phyloP scores from a whole-genome alignment of 2,797 vertebrate genomes.

The Poeciliopsis turneri region DNA sequence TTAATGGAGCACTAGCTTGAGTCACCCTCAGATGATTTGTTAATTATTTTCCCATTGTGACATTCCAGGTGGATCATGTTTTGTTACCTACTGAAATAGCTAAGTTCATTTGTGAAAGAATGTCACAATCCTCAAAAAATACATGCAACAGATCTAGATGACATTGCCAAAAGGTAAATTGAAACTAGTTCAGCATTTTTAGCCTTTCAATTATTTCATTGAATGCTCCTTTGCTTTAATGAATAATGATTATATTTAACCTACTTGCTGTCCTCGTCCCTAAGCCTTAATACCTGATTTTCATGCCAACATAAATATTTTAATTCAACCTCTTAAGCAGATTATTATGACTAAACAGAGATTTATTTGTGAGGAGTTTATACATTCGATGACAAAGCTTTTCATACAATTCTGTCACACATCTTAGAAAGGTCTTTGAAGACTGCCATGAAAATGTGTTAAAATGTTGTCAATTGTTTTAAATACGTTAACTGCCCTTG shows the following conservation, averaged over 20 bases:
- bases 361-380: constrained; percentile 10
- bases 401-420: background rate
- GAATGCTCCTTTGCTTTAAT: constrained; percentile 1
- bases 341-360: constrained; percentile 11
- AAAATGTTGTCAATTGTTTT: constrained; percentile 25
- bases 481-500: constrained; percentile 38
- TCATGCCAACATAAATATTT: constrained; percentile 18
- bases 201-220: constrained; percentile 9
- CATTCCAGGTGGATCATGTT: background rate
- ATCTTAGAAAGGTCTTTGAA: background rate
- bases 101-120: background rate
- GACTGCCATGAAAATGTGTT: constrained; percentile 8
- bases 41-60: constrained; percentile 20
- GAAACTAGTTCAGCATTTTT: background rate
- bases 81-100: constrained; percentile 3
- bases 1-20: constrained; percentile 24
- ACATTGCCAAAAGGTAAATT: constrained; percentile 12
- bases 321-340: constrained; percentile 20
- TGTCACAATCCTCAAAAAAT: background rate
- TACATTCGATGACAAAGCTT: background rate
- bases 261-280: background rate
- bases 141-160: background rate
- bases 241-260: background rate
- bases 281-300: background rate
- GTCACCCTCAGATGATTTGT: constrained; percentile 21